phyloP scores from a whole-genome alignment of 2,113 vertebrate genomes.

The Bambusicola thoracicus region DNA sequence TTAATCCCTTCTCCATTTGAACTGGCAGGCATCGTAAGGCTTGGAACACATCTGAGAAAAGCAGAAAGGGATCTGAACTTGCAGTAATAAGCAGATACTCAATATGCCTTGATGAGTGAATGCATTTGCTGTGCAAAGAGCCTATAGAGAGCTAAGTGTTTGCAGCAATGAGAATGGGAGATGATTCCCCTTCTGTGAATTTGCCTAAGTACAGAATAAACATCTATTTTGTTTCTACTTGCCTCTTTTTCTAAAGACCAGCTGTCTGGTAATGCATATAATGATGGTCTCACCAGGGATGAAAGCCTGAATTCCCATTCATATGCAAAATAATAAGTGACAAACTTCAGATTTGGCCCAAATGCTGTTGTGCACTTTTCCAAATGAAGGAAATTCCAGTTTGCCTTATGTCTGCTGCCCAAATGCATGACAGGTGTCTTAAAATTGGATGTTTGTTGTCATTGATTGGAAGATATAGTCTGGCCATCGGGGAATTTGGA shows the following conservation, averaged over 20 bases:
- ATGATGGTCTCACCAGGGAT: conserved; percentile 67
- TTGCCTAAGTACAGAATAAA: conserved; percentile 75
- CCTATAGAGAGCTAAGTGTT: conserved; percentile 60
- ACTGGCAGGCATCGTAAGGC: conserved; percentile 30
- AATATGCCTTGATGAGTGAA: conserved; percentile 70
- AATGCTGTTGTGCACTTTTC: conserved; percentile 17
- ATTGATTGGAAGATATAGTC: background rate
- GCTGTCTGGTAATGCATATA: conserved; percentile 80
- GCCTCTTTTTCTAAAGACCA: conserved; percentile 77
- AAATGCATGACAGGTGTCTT: conserved; percentile 1
- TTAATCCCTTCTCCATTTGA: background rate
- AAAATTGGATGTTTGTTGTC: background rate
- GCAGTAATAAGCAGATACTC: conserved; percentile 69
- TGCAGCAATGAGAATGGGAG: conserved; percentile 64
- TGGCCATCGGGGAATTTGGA: background rate
- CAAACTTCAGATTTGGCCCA: conserved; percentile 65
- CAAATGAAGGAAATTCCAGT: conserved; percentile 35
- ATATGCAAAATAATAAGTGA: conserved; percentile 53
- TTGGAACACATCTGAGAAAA: conserved; percentile 46
- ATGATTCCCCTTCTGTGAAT: conserved; percentile 70
- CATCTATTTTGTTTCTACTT: conserved; percentile 72
- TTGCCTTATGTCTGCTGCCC: conserved; percentile 14
- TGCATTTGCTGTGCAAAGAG: conserved; percentile 66
- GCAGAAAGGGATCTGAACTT: conserved; percentile 46
- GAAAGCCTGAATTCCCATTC: conserved; percentile 74